These are phyloP conservation scores for Mesembrinibis cayennensis DNA, from an alignment of 2,113 vertebrate species.

Conservation along the genomic window DNA sequence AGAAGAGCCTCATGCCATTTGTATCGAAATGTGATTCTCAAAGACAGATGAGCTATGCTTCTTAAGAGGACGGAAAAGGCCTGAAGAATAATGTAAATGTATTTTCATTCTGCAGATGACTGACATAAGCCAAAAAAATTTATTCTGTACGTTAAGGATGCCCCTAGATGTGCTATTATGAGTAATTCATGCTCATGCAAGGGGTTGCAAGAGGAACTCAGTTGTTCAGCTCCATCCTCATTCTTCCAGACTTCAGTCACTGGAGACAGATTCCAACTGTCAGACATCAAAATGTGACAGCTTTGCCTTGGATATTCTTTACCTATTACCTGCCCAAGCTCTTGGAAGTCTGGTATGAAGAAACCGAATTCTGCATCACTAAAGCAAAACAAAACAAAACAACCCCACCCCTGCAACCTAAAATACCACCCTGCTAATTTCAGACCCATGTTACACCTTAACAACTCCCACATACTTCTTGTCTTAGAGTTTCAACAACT, in stretches of 20 bases:
- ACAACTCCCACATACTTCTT: not conserved
- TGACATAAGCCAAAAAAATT: not conserved
- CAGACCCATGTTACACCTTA: not conserved
- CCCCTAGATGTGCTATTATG: not conserved
- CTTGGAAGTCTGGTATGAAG: not conserved
- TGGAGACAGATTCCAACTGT: not conserved
- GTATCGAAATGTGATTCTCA: not conserved
- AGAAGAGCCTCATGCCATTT: not conserved
- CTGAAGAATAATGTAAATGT: not conserved
- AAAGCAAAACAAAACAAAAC: not conserved
- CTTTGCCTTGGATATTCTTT: not conserved
- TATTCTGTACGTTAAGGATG: not conserved
- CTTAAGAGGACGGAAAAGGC: not conserved
- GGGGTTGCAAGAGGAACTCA: not conserved
- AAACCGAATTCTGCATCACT: not conserved
- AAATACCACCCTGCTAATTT: not conserved
- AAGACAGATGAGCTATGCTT: not conserved
- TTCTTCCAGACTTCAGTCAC: not conserved
- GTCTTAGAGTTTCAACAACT: not conserved
- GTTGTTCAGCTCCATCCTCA: not conserved
- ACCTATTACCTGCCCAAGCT: not conserved
- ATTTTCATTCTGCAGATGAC: not conserved
- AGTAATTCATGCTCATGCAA: not conserved
- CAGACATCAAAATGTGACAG: not conserved
- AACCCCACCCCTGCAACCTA: rapidly evolving